A percentile compares a stretch with the other conserved stretches of the same genome.
These are phyloP conservation scores for Macrophya alboannulata DNA, from an alignment of 2,888 invertebrate genomes.

Conservation along the genomic window DNA sequence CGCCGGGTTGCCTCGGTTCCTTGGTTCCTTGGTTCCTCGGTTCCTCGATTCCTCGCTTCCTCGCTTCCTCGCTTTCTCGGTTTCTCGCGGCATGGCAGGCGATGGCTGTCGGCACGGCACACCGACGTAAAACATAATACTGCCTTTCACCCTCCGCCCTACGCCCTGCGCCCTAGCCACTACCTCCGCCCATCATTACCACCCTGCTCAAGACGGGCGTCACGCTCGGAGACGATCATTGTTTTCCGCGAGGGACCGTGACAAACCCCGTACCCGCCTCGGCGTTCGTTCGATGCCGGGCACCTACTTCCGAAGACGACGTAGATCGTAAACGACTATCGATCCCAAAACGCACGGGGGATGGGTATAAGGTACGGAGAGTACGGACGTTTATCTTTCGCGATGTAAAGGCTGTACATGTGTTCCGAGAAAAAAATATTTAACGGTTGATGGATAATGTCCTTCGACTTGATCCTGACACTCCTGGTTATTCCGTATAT, in stretches of 20 bases:
- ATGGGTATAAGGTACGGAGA: background rate
- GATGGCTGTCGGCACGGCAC: constrained; percentile 46
- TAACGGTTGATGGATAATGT: background rate
- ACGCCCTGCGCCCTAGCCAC: background rate
- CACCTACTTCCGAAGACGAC: constrained; percentile 37
- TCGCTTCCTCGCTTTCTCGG: constrained; percentile 3
- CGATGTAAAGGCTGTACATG: background rate
- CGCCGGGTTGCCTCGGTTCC: constrained; percentile 31
- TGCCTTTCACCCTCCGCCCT: background rate
- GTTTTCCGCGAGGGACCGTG: constrained; percentile 52
- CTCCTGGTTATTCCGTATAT: background rate
- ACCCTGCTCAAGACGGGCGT: constrained; percentile 50
- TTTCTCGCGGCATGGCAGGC: constrained; percentile 13
- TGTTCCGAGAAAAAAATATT: background rate
- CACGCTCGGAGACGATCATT: constrained; percentile 49
- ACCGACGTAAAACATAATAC: constrained; percentile 52
- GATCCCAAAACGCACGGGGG: constrained; percentile 35
- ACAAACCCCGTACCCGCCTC: constrained; percentile 24
- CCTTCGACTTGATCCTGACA: background rate
- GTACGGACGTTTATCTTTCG: background rate
- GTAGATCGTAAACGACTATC: constrained; percentile 46
- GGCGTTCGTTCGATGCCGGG: constrained; percentile 30
- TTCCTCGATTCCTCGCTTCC: background rate
- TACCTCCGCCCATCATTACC: constrained; percentile 46
- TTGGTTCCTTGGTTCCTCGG: constrained; percentile 1